Conservation (phyloP, 2,113 vertebrate genomes). For the Microtus oregoni region DNA sequence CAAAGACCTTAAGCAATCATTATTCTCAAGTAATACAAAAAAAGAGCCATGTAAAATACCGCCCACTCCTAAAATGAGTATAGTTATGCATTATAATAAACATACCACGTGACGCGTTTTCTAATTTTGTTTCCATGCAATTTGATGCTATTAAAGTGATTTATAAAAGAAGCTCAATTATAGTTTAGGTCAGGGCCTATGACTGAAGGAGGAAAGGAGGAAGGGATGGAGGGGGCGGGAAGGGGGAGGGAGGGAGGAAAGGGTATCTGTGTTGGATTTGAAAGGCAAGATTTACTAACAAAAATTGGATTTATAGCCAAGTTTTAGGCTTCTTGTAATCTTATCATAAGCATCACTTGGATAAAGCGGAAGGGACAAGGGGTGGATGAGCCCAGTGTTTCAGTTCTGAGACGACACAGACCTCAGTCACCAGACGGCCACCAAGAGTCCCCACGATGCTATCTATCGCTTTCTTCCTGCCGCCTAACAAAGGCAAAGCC, state of each 20-base stretch:
- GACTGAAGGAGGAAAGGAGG: background rate
- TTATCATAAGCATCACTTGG: background rate
- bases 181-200: background rate
- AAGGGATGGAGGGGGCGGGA: no score
- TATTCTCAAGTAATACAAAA: slow-evolving; percentile 59
- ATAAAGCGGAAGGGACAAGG: background rate
- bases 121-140: slow-evolving; percentile 49
- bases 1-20: slow-evolving; percentile 53
- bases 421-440: background rate
- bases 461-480: background rate
- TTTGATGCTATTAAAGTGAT: slow-evolving; percentile 26
- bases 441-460: background rate
- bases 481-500: background rate
- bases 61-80: slow-evolving; percentile 57
- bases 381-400: background rate
- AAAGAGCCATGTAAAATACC: slow-evolving; percentile 46
- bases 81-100: slow-evolving; percentile 32
- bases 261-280: background rate
- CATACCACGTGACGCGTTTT: background rate
- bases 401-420: background rate
- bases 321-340: background rate
- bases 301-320: background rate
- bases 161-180: slow-evolving; percentile 34
- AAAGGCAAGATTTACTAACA: slow-evolving; percentile 8
- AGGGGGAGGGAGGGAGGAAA: background rate